A percentile compares a stretch with the other conserved stretches of the same genome.
These are phyloP conservation scores for Exaiptasia diaphana DNA, from an alignment of 64 coral and sea anemone genomes.

Conservation along the genomic window DNA sequence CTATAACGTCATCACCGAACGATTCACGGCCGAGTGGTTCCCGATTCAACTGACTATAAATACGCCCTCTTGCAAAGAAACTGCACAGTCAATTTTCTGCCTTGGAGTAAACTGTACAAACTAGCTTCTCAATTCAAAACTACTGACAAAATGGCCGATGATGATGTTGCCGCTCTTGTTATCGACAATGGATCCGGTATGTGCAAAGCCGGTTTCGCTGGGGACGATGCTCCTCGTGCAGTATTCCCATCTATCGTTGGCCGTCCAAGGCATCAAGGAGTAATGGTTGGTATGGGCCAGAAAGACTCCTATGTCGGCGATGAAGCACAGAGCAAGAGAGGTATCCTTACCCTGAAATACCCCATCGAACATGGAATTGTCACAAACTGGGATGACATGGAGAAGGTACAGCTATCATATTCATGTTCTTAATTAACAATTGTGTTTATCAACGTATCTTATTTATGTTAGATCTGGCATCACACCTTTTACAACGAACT, in stretches of 20 bases:
- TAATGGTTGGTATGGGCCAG: slow-evolving; percentile 90
- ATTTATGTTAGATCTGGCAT: slow-evolving; percentile 51
- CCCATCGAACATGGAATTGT: slow-evolving; percentile 86
- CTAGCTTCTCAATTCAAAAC: slow-evolving; percentile 11
- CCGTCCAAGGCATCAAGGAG: slow-evolving; percentile 73
- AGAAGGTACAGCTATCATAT: slow-evolving; percentile 40
- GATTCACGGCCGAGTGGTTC: no score
- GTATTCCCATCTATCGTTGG: slow-evolving; percentile 77
- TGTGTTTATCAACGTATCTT: not conserved
- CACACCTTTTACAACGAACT: slow-evolving; percentile 73
- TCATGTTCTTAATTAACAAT: no score
- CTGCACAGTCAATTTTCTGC: not conserved
- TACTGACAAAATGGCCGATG: slow-evolving; percentile 56
- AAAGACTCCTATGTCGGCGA: slow-evolving; percentile 91
- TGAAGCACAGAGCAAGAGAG: slow-evolving; percentile 76
- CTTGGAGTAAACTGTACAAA: not conserved
- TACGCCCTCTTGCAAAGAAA: not conserved
- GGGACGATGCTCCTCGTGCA: slow-evolving; percentile 81
- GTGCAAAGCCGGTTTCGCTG: slow-evolving; percentile 89
- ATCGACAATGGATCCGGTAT: slow-evolving; percentile 88
- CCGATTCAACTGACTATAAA: not conserved
- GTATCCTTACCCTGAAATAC: slow-evolving; percentile 75
- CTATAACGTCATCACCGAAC: no score
- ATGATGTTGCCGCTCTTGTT: slow-evolving; percentile 84
- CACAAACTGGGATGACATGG: slow-evolving; percentile 90